These are phyloP conservation scores for Morpho achilles DNA, from an alignment of 2,888 invertebrate species.

Conservation along the genomic window DNA sequence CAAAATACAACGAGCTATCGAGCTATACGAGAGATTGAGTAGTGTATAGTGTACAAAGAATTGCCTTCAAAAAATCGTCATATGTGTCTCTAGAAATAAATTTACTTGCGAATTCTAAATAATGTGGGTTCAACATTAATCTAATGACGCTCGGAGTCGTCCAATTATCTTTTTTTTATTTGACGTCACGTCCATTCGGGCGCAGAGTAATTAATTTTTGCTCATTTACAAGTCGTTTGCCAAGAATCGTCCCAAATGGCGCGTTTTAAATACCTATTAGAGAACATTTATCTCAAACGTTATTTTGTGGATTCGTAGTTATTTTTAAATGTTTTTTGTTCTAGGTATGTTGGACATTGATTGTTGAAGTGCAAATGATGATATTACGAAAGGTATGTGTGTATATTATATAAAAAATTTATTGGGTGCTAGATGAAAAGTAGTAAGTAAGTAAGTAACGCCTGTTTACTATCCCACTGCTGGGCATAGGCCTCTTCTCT, in stretches of 20 bases:
- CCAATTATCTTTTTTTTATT: slow-evolving; percentile 53
- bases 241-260: slow-evolving; percentile 11
- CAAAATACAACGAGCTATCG: too few species aligned
- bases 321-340: slow-evolving; percentile 28
- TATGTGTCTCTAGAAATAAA: slow-evolving; percentile 2
- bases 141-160: slow-evolving; percentile 21
- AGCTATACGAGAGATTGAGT: not conserved
- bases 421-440: too few species aligned
- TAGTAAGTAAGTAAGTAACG: too few species aligned
- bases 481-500: too few species aligned
- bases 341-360: slow-evolving; percentile 34
- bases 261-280: slow-evolving; percentile 4
- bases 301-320: slow-evolving; percentile 7
- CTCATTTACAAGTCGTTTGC: slow-evolving; percentile 47
- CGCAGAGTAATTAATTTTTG: slow-evolving; percentile 61
- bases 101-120: slow-evolving; percentile 2
- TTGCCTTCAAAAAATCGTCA: not conserved
- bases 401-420: too few species aligned
- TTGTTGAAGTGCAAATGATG: not conserved
- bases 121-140: slow-evolving; percentile 19
- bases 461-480: too few species aligned
- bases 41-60: not conserved
- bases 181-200: slow-evolving; percentile 40
- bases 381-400: too few species aligned
- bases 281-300: slow-evolving; percentile 5